Conservation (phyloP, 2,113 vertebrate genomes). For the Mustela lutreola region DNA sequence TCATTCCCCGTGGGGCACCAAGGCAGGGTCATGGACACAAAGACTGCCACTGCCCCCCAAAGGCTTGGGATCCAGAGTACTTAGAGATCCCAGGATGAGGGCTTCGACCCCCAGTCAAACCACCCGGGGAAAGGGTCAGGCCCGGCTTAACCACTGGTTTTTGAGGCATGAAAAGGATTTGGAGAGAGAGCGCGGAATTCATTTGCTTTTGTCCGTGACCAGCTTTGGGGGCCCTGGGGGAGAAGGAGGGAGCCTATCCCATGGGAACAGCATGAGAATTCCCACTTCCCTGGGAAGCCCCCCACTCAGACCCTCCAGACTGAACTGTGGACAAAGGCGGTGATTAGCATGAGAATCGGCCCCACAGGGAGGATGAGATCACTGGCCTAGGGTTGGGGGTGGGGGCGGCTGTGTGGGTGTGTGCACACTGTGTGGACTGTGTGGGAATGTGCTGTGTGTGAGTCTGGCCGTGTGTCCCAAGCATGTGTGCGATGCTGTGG, state of each 20-base stretch:
- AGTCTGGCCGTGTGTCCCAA: neutral
- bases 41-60: neutral
- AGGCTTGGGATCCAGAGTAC: neutral
- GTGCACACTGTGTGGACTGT: neutral
- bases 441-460: slow-evolving; percentile 47
- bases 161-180: slow-evolving; percentile 63
- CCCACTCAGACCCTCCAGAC: slow-evolving; percentile 81
- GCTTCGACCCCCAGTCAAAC: neutral
- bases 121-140: neutral
- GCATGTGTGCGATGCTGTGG: neutral
- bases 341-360: slow-evolving; percentile 90
- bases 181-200: slow-evolving; percentile 55
- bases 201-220: slow-evolving; percentile 54
- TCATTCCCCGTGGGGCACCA: neutral
- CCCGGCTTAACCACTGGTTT: neutral
- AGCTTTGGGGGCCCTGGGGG: slow-evolving; percentile 23
- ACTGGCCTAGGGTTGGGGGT: slow-evolving; percentile 55
- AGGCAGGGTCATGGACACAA: neutral
- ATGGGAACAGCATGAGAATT: slow-evolving; percentile 79
- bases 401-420: neutral
- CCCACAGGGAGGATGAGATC: slow-evolving; percentile 85
- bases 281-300: slow-evolving; percentile 62
- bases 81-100: neutral
- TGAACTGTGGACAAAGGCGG: slow-evolving; percentile 84
- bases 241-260: slow-evolving; percentile 58